Evolutionary conservation across 2,113 vertebrate species (phyloP).

Genomic region (Irena cyanogastra): DNA sequence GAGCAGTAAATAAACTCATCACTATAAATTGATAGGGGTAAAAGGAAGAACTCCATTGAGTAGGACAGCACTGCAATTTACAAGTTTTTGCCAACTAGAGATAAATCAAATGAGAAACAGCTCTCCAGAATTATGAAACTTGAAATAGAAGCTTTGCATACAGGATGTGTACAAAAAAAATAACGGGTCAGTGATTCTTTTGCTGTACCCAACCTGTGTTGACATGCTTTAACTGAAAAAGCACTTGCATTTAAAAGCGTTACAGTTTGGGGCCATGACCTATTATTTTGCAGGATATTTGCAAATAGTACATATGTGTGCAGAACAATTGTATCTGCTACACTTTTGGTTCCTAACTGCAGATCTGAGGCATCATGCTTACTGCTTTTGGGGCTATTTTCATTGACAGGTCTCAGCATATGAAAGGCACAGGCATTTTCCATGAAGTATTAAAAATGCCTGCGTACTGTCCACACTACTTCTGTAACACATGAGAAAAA

Average conservation of each 20-base stretch:
- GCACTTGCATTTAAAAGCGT: neutral
- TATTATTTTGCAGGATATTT: neutral
- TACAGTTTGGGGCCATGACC: neutral
- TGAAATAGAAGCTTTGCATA: neutral
- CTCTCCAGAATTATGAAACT: neutral
- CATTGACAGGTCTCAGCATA: neutral
- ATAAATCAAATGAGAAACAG: neutral
- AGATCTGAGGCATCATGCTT: neutral
- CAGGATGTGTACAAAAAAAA: neutral
- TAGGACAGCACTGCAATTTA: neutral
- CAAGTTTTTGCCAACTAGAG: neutral
- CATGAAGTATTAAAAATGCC: neutral
- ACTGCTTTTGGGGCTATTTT: neutral
- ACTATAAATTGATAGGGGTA: neutral
- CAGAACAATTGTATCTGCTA: neutral
- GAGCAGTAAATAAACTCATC: neutral
- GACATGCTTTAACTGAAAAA: neutral
- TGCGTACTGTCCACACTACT: neutral
- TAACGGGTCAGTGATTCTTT: neutral
- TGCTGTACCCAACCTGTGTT: neutral
- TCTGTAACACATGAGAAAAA: neutral
- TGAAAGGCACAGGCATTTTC: neutral
- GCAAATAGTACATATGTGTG: neutral
- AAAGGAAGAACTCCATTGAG: neutral
- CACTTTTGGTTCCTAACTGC: neutral